Percentiles rank a stretch among this genome's conserved stretches.
These are phyloP conservation scores for Rhagologus leucostigma DNA, from an alignment of 2,113 vertebrate species.

Conservation along the genomic window DNA sequence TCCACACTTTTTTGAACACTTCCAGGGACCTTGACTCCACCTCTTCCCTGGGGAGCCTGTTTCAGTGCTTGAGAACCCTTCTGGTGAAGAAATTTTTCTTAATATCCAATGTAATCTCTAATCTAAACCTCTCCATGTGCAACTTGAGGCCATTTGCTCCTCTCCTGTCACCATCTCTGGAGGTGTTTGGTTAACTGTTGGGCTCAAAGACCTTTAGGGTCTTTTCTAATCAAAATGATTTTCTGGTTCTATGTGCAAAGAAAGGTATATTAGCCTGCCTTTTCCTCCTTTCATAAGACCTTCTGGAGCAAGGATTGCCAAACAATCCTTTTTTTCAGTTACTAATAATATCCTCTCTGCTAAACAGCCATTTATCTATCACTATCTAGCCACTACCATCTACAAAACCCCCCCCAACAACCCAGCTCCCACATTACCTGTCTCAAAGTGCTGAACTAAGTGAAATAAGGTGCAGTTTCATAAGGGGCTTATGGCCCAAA, in stretches of 20 bases:
- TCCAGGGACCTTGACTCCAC: background rate
- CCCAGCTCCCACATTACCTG: rapidly evolving
- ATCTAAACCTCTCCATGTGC: background rate
- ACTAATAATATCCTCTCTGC: background rate
- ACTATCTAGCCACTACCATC: background rate
- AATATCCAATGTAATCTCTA: background rate
- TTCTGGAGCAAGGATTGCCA: background rate
- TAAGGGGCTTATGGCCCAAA: background rate
- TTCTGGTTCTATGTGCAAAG: background rate
- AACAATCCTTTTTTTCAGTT: background rate
- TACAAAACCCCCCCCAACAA: background rate
- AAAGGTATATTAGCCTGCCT: background rate
- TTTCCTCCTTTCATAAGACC: background rate
- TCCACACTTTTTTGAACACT: background rate
- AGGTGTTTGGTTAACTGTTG: background rate
- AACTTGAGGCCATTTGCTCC: background rate
- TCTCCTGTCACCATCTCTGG: rapidly evolving
- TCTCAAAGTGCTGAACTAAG: background rate
- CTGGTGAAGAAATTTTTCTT: rapidly evolving
- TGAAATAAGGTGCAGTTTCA: background rate
- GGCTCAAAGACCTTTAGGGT: background rate
- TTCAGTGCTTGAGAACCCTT: background rate
- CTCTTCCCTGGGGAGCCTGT: background rate
- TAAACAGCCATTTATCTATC: background rate
- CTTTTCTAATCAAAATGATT: background rate